Evolutionary conservation across 2,797 vertebrate genomes (phyloP).

Genomic region (Sciurus carolinensis): DNA sequence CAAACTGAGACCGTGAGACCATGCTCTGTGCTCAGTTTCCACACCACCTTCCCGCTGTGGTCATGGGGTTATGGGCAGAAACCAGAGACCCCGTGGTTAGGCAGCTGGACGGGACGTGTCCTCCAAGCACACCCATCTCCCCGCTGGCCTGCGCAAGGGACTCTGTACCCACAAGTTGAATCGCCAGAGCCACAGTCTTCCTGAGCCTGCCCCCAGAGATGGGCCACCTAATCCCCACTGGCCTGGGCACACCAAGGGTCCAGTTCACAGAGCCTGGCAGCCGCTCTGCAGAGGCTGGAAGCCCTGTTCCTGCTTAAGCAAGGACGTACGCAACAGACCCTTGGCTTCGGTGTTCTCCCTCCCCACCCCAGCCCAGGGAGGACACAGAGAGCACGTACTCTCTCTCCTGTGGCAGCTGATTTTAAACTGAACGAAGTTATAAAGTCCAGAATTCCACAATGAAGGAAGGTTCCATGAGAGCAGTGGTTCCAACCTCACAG

Average conservation of each 20-base stretch:
- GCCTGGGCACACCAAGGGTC: background rate
- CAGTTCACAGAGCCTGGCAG: background rate
- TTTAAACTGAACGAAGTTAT: background rate
- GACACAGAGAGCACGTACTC: background rate
- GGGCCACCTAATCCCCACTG: background rate
- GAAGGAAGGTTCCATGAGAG: background rate
- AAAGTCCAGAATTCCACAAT: background rate
- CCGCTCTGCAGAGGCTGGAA: background rate
- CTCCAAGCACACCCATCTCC: background rate
- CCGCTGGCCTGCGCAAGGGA: background rate
- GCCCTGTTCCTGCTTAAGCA: background rate
- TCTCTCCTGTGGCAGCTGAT: background rate
- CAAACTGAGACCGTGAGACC: background rate
- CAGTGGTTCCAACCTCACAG: background rate
- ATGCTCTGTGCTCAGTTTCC: background rate
- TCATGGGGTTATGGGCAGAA: background rate
- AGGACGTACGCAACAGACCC: rapidly evolving
- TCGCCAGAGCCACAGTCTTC: background rate
- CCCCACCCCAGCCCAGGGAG: background rate
- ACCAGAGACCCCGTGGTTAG: background rate
- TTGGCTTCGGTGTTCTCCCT: background rate
- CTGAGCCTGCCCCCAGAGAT: background rate
- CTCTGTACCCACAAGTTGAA: background rate
- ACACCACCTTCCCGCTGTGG: background rate
- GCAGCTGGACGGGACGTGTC: background rate